A percentile compares a stretch with the other conserved stretches of the same genome.
These are phyloP conservation scores for Dipus sagitta DNA, from an alignment of 2,797 vertebrate species.

Conservation along the genomic window DNA sequence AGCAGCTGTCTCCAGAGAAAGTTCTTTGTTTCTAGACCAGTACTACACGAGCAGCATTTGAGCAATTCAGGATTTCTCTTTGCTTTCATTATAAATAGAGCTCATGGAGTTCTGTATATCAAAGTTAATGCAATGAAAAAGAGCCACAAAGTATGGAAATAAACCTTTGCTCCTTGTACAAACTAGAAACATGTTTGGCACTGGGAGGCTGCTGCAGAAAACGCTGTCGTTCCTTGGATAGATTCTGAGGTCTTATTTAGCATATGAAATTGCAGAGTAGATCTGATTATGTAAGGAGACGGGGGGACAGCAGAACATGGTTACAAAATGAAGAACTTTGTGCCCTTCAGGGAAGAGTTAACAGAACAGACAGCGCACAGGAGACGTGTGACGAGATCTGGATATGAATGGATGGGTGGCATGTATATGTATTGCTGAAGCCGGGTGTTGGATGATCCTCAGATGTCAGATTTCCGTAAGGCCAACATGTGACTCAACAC, in stretches of 20 bases:
- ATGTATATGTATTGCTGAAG: constrained; percentile 73
- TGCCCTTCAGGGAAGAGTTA: constrained; percentile 60
- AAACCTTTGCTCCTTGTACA: constrained; percentile 64
- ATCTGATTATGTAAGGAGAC: constrained; percentile 66
- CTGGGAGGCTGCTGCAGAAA: background rate
- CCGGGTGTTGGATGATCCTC: constrained; percentile 86
- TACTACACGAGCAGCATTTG: constrained; percentile 68
- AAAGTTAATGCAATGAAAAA: constrained; percentile 75
- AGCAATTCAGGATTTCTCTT: constrained; percentile 75
- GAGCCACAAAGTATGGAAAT: constrained; percentile 63
- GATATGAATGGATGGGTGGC: constrained; percentile 70
- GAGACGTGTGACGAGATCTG: background rate
- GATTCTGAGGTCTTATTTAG: constrained; percentile 67
- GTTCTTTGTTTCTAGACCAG: constrained; percentile 74
- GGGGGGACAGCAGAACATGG: constrained; percentile 17
- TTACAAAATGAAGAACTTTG: constrained; percentile 67
- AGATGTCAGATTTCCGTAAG: constrained; percentile 88
- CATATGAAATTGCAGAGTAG: constrained; percentile 64
- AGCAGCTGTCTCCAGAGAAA: constrained; percentile 80
- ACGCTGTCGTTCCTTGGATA: constrained; percentile 67
- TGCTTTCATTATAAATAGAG: constrained; percentile 80
- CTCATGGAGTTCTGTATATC: constrained; percentile 71
- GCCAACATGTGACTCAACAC: constrained; percentile 89
- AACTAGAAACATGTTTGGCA: constrained; percentile 76
- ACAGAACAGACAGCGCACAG: background rate